phyloP scores from a whole-genome alignment of 2,797 vertebrate genomes.

The Xenops minutus region DNA sequence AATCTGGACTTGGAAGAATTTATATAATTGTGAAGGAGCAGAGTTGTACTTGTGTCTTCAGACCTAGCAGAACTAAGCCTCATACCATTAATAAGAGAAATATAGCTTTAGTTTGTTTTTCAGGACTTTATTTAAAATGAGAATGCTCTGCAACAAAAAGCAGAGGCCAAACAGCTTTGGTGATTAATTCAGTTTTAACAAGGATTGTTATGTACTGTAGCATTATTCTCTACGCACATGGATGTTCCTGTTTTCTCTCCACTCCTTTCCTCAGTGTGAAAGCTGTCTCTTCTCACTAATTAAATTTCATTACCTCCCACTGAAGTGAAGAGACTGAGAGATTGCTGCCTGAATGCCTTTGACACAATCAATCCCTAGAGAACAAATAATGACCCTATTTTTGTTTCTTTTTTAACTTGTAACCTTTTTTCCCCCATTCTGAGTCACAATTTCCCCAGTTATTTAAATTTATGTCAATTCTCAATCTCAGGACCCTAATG shows the following conservation, averaged over 20 bases:
- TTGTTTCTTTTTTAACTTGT: conserved; percentile 25
- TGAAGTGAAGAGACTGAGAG: conserved; percentile 66
- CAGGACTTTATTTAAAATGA: conserved; percentile 24
- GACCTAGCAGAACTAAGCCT: conserved; percentile 2
- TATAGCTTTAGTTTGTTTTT: conserved; percentile 12
- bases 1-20: neutral
- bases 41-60: neutral
- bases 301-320: conserved; percentile 74
- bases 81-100: conserved; percentile 28
- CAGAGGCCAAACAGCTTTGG: conserved; percentile 22
- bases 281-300: conserved; percentile 73
- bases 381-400: conserved; percentile 47
- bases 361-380: conserved; percentile 63
- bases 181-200: conserved; percentile 71
- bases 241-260: conserved; percentile 47
- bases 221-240: conserved; percentile 16
- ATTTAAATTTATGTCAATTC: neutral
- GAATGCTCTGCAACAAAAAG: conserved; percentile 20
- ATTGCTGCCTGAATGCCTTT: conserved; percentile 59
- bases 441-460: neutral
- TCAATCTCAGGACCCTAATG: neutral
- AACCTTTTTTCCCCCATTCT: neutral
- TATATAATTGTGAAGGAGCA: neutral
- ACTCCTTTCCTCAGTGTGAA: conserved; percentile 55
- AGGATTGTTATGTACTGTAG: conserved; percentile 33